phyloP scores from a whole-genome alignment of 2,888 invertebrate species.

The Dione vanillae region DNA sequence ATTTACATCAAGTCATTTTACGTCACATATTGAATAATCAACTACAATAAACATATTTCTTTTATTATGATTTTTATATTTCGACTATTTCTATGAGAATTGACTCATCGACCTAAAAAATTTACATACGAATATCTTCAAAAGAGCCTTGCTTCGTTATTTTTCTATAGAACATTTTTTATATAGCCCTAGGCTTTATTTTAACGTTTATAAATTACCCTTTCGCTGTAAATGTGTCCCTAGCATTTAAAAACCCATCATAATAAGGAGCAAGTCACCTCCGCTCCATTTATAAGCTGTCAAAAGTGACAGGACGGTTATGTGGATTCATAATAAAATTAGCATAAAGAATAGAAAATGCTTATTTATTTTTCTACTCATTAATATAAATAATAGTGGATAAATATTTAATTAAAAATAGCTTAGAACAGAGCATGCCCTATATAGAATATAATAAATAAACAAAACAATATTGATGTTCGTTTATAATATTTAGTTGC shows the following conservation, averaged over 20 bases:
- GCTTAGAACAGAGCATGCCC: no score
- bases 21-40: no score
- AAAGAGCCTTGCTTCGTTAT: neutral
- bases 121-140: neutral
- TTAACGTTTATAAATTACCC: slow-evolving; percentile 51
- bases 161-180: slow-evolving; percentile 26
- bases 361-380: slow-evolving; percentile 20
- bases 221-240: slow-evolving; percentile 46
- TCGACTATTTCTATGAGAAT: no score
- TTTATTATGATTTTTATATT: no score
- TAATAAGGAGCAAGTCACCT: slow-evolving; percentile 72
- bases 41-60: no score
- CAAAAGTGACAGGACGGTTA: slow-evolving; percentile 72
- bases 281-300: slow-evolving; percentile 74
- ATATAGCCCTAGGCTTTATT: slow-evolving; percentile 32
- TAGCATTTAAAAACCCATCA: slow-evolving; percentile 80
- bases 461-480: no score
- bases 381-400: neutral
- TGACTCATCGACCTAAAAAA: no score
- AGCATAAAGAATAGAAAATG: slow-evolving; percentile 64
- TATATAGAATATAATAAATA: no score
- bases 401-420: no score
- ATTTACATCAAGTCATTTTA: no score
- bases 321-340: slow-evolving; percentile 76
- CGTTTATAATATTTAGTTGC: no score